phyloP scores from a whole-genome alignment of 2,888 invertebrate genomes.

The Chymomyza amoena region DNA sequence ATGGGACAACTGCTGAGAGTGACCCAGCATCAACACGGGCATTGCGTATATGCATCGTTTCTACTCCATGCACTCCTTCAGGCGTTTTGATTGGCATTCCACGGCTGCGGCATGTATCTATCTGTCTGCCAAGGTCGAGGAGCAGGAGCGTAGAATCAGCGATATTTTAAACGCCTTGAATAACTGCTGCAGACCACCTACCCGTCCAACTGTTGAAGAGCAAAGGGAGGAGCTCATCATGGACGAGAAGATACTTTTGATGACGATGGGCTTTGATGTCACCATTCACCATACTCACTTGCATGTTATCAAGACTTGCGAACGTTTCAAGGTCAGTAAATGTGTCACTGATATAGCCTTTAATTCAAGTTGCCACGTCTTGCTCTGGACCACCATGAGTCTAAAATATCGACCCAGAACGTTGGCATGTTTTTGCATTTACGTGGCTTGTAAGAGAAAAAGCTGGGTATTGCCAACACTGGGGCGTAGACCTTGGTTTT shows the following conservation, averaged over 20 bases:
- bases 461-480: slow-evolving; percentile 98
- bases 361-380: slow-evolving; percentile 98
- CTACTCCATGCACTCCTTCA: slow-evolving; percentile 99
- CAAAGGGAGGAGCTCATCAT: slow-evolving; percentile 95
- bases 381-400: slow-evolving; percentile 98
- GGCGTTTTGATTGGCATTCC: slow-evolving; percentile 95
- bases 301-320: slow-evolving; percentile 96
- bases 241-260: slow-evolving; percentile 97
- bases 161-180: slow-evolving; percentile 97
- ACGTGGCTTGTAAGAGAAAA: slow-evolving; percentile 98
- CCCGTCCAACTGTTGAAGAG: slow-evolving; percentile 87
- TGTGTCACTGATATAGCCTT: slow-evolving; percentile 98
- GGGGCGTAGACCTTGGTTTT: slow-evolving; percentile 95
- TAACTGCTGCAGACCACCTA: slow-evolving; percentile 90
- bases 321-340: slow-evolving; percentile 96
- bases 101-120: slow-evolving; percentile 97
- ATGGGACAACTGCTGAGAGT: slow-evolving; percentile 98
- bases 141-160: slow-evolving; percentile 98
- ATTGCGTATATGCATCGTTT: slow-evolving; percentile 99
- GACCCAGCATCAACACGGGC: slow-evolving; percentile 98
- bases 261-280: slow-evolving; percentile 99
- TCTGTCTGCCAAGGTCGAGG: slow-evolving; percentile 98
- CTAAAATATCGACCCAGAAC: slow-evolving; percentile 97
- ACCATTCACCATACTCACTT: slow-evolving; percentile 99
- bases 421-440: slow-evolving; percentile 98